Conservation (phyloP, 1,140 invertebrate genomes). For the Hydropsyche tenuis region DNA sequence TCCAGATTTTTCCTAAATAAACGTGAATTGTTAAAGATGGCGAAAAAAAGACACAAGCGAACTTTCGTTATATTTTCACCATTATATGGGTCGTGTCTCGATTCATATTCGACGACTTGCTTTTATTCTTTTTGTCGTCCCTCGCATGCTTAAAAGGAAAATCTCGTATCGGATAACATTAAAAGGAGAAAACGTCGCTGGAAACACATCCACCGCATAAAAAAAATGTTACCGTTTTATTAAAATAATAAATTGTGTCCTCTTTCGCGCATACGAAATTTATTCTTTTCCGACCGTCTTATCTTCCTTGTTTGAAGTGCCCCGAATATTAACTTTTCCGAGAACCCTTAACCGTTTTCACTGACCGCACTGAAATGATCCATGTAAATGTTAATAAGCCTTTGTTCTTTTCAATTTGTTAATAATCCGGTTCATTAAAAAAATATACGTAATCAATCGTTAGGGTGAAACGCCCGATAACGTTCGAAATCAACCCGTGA, state of each 20-base stretch:
- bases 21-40: slow-evolving; percentile 38
- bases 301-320: slow-evolving; percentile 30
- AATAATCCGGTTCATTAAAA: too few species aligned
- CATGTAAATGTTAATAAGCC: too few species aligned
- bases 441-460: neutral
- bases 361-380: neutral
- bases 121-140: slow-evolving; percentile 13
- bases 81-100: slow-evolving; percentile 33
- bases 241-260: slow-evolving; percentile 37
- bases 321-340: slow-evolving; percentile 28
- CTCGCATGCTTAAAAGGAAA: slow-evolving; percentile 33
- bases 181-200: slow-evolving; percentile 14
- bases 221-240: slow-evolving; percentile 36
- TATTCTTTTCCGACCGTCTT: slow-evolving; percentile 18
- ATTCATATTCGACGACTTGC: slow-evolving; percentile 39
- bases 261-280: slow-evolving; percentile 10
- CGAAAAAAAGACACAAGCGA: slow-evolving; percentile 9
- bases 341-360: neutral
- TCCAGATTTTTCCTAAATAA: slow-evolving; percentile 14
- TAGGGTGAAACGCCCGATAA: neutral
- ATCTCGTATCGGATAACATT: slow-evolving; percentile 37
- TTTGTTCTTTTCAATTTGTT: too few species aligned
- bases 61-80: slow-evolving; percentile 41
- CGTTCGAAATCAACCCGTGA: neutral
- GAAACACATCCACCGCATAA: neutral